Evolutionary conservation across 2,113 vertebrate species (phyloP).

Genomic region (Rhinolophus sinicus): DNA sequence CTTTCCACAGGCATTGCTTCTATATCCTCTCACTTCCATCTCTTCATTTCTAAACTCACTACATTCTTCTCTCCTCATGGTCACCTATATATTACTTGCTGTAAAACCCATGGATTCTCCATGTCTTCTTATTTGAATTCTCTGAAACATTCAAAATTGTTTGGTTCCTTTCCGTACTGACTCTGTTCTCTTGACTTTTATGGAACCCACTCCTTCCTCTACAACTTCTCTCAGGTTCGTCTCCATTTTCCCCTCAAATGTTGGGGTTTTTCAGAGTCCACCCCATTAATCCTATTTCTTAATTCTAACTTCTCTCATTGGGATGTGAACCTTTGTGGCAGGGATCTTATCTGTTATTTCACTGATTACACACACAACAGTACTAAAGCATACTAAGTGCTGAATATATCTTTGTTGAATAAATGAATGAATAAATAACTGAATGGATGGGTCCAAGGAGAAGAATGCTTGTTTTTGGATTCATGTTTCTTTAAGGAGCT

Average conservation of each 20-base stretch:
- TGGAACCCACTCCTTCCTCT: background rate
- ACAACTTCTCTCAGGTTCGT: background rate
- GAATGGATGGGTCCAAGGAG: background rate
- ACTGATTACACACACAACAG: background rate
- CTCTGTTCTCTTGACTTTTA: background rate
- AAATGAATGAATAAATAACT: background rate
- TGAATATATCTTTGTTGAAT: background rate
- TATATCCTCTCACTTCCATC: background rate
- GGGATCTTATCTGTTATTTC: background rate
- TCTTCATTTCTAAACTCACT: conserved; percentile 13
- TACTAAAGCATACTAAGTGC: background rate
- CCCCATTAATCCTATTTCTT: background rate
- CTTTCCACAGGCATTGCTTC: background rate
- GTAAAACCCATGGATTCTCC: background rate
- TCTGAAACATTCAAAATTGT: background rate
- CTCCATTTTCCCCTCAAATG: background rate
- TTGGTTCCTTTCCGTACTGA: background rate
- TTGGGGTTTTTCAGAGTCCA: background rate
- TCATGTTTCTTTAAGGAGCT: background rate
- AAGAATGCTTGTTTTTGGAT: background rate
- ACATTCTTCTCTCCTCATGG: background rate
- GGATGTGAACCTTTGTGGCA: background rate
- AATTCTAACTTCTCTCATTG: background rate
- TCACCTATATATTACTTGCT: background rate
- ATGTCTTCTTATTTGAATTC: background rate